Base-by-base conservation (phyloP, 2,113 vertebrate species). In the Syngnathus typhle region DNA sequence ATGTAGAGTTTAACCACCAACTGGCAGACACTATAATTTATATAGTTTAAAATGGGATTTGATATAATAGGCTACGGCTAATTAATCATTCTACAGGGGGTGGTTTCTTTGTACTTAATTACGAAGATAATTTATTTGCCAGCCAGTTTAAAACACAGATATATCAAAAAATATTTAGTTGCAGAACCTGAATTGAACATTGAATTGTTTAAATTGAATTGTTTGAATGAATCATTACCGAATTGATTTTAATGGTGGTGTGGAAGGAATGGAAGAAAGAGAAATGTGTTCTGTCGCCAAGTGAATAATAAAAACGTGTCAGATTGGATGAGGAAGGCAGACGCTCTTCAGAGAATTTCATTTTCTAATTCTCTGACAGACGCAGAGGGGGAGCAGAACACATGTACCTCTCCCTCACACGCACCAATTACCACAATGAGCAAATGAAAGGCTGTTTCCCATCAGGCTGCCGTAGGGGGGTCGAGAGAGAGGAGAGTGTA, bases 381-480 rank as follows among this genome's bases (percentile, higher is more conserved):
- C 83, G 73, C 82, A 76, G 82, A 75, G 80, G 82, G 83, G 82
- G 82, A 63, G 82, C 76, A 38, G 84, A 83, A 84, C 86, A 87
- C 86, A 85, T 83, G 83, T 79, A 84, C 85, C 84, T 81, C 85
- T 41, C 87, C 83, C 82, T 80, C 82, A 84, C 83, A 85, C 62
- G 80, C 80, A 87, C 84, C 87, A 89, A 89, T 89, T 88, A 88
- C 85, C 36, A 65, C 84, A 89, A 89, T 88, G 85, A 88, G 83
- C 83, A 88, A 89, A 89, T 89, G 85, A 89, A 88, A 88, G 84
- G 85, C 86, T 88, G 77, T 83, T 83, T 84, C 82, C 87, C 85
- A 89, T 88, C 85, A 85, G 85, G 87, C 79, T 85, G 39, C 84
- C 63, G 43, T 87, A 81, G 85, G 87, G 27, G 85, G 87, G 87